These are phyloP conservation scores for Pristionchus pacificus DNA, from an alignment of 1,140 invertebrate genomes.

Conservation along the genomic window DNA sequence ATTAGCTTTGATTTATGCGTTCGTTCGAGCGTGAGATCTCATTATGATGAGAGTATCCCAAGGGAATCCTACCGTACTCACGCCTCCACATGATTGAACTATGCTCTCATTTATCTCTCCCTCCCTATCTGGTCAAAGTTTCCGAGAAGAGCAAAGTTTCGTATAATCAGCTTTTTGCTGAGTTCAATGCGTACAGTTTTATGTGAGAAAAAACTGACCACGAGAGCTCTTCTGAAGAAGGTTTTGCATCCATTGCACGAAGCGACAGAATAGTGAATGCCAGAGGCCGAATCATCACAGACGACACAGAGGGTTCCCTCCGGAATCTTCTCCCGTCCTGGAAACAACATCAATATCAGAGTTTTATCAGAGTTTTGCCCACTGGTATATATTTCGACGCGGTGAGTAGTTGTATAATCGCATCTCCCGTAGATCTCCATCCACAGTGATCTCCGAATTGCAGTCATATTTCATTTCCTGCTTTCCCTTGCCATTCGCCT, in stretches of 20 bases:
- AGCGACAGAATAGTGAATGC: conserved; percentile 37
- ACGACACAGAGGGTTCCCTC: conserved; percentile 52
- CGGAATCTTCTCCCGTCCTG: conserved; percentile 35
- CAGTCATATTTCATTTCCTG: too few species aligned
- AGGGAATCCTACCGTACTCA: not conserved
- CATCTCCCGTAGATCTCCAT: not conserved
- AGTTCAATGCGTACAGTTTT: not conserved
- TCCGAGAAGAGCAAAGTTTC: not conserved
- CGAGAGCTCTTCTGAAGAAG: conserved; percentile 53
- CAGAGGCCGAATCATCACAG: conserved; percentile 51
- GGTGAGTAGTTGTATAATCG: not conserved
- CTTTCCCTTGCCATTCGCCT: too few species aligned
- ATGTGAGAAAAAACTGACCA: conserved; percentile 39
- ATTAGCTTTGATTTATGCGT: too few species aligned
- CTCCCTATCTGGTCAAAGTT: too few species aligned
- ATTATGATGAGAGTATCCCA: not conserved
- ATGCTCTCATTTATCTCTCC: not conserved
- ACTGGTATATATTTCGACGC: not conserved
- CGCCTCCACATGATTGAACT: not conserved
- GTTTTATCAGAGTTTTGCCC: not conserved
- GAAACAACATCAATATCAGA: not conserved
- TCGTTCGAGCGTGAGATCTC: not conserved
- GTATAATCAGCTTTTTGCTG: not conserved
- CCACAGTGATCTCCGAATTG: too few species aligned
- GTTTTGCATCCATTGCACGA: conserved; percentile 43